Base-by-base conservation (phyloP, 2,888 invertebrate species). In the Rhingia rostrata region DNA sequence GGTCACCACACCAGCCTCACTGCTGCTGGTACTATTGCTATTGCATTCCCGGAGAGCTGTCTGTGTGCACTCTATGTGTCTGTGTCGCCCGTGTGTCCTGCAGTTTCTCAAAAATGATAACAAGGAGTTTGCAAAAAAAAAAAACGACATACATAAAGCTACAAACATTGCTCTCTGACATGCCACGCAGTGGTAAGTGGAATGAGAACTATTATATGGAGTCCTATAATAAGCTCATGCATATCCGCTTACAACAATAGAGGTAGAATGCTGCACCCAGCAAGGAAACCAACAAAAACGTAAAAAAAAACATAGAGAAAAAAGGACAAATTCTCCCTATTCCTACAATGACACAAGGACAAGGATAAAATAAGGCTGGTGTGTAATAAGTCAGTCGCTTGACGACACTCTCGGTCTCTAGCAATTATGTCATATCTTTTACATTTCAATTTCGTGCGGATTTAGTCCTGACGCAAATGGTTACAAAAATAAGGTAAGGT, bases 211-310 rank as follows among this genome's bases (percentile, higher is more conserved):
- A 73, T 83, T 78, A 77, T 22, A 22, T 22, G 22, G 22, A 54
- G 32, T 69, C 67, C 54, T 74, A 67, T 83, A 74, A 83, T 78
- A 83, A 83, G 79, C 78, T 83, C 58, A 64, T 73, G 56, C 56
- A 75, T 74, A 78, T 83, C 78, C 73, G 73, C 58, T 79, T 74
- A 69, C 73, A 67, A 56, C 35, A 56, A 45, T 14, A 9, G 41
- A 30, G 41, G 30, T 41, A 32, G 43, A 39, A 58, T 10, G 37
- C 6, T 30, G 56, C 43, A 77, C 32, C 37, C 45, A 43, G 39
- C 53, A 81, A 64, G 43, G n/a, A 39, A 22, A 22, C 22, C 2
- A 22, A 22, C 22, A 22, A 22, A 22, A 22, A 22, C 22, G 2
- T 2, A 22, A 2, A 22, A 22, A 22, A 22, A 22, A 22, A 22